Percentiles rank a stretch among this genome's conserved stretches.
Conservation (phyloP, 2,113 vertebrate species). For the Prochilodus magdalenae region DNA sequence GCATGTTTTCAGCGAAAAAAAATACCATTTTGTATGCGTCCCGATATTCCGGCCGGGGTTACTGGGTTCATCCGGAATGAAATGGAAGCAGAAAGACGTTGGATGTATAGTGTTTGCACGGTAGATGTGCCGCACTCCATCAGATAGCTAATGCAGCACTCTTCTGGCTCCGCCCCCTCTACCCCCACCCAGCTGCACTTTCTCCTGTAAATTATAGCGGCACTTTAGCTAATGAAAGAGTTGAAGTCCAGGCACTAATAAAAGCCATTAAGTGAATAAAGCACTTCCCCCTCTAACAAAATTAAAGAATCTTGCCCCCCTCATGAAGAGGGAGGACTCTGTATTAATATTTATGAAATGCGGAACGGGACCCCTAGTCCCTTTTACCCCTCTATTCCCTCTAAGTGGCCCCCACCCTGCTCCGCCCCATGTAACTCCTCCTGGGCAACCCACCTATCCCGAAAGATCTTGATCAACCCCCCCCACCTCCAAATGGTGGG, state of each 20-base stretch:
- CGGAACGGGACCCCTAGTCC: conserved; percentile 71
- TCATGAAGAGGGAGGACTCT: conserved; percentile 75
- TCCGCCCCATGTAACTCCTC: conserved; percentile 72
- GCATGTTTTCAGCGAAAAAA: not conserved
- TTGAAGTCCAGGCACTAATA: conserved; percentile 85
- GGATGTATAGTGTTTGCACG: conserved; percentile 20
- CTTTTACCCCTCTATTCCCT: conserved; percentile 52
- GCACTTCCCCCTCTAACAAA: conserved; percentile 86
- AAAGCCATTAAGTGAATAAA: conserved; percentile 89
- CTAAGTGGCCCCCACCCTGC: conserved; percentile 63
- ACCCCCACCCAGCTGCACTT: conserved; percentile 54
- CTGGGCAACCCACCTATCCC: conserved; percentile 77
- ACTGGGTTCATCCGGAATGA: not conserved
- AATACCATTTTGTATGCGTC: not conserved
- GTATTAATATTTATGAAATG: conserved; percentile 89
- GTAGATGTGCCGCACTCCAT: conserved; percentile 6
- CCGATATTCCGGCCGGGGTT: not conserved
- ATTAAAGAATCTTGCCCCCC: conserved; percentile 81
- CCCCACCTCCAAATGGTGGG: conserved; percentile 73
- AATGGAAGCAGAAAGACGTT: conserved; percentile 6
- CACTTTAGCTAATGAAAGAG: conserved; percentile 89
- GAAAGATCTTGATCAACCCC: conserved; percentile 73
- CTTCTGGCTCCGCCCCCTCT: conserved; percentile 45
- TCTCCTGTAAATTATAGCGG: conserved; percentile 85
- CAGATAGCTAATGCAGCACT: conserved; percentile 45